These are phyloP conservation scores for Acanthoscelides obtectus DNA, from an alignment of 2,888 invertebrate species.

Conservation along the genomic window DNA sequence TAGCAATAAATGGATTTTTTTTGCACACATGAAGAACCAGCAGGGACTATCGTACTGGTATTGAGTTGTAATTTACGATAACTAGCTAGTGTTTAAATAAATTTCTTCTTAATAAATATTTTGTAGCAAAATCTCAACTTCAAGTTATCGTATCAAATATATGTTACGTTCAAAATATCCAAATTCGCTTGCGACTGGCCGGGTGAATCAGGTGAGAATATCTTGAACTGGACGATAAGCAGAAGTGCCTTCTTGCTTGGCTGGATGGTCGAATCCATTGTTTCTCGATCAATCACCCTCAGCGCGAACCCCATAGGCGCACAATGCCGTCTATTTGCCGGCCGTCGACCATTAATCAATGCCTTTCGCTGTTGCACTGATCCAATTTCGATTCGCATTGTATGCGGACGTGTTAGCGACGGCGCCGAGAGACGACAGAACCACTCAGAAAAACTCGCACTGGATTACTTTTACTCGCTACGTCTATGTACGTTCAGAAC, in stretches of 20 bases:
- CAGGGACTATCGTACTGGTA: no score
- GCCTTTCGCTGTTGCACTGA: background rate
- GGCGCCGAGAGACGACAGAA: background rate
- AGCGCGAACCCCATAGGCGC: background rate
- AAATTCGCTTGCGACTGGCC: no score
- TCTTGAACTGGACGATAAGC: background rate
- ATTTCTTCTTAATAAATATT: no score
- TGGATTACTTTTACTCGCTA: background rate
- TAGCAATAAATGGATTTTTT: no score
- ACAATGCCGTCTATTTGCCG: background rate
- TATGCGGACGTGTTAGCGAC: background rate
- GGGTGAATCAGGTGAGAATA: no score
- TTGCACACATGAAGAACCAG: no score
- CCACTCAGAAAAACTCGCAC: no score
- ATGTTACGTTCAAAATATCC: no score
- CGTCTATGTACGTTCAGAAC: background rate
- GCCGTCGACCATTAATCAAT: background rate
- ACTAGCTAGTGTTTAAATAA: no score
- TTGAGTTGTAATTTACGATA: no score
- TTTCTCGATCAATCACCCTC: background rate
- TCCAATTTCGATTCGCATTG: background rate
- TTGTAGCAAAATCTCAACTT: no score
- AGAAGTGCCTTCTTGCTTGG: background rate
- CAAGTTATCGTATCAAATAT: no score
- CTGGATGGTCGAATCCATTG: background rate